A percentile compares a stretch with the other conserved stretches of the same genome.
phyloP scores from a whole-genome alignment of 2,888 invertebrate genomes.

The Dynastes grantii region DNA sequence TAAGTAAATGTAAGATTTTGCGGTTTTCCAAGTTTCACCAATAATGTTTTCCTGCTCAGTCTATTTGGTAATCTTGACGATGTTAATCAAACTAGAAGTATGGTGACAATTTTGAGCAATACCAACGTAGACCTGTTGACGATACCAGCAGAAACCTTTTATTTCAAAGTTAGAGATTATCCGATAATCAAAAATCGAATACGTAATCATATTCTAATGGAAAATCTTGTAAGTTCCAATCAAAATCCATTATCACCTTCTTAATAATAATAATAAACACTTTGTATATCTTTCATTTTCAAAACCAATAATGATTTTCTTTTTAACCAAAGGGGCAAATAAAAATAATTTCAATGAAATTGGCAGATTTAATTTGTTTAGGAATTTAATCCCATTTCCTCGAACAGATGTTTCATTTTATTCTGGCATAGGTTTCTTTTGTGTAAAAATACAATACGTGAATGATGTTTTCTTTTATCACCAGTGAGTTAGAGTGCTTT shows the following conservation, averaged over 20 bases:
- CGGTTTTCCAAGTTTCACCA: neutral
- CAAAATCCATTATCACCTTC: neutral
- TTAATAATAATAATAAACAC: too few relatives aligned
- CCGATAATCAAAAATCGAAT: conserved; percentile 50
- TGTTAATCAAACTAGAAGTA: conserved; percentile 40
- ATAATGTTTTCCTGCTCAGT: conserved; percentile 21
- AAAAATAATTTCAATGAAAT: too few relatives aligned
- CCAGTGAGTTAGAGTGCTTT: too few relatives aligned
- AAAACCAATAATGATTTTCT: too few relatives aligned
- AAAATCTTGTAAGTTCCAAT: conserved; percentile 52
- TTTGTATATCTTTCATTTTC: conserved; percentile 27
- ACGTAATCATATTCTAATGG: conserved; percentile 48
- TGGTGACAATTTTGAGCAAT: conserved; percentile 39
- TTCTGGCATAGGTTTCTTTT: too few relatives aligned
- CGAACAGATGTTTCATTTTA: too few relatives aligned
- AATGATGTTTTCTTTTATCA: too few relatives aligned
- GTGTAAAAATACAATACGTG: too few relatives aligned
- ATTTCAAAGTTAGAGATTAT: conserved; percentile 54
- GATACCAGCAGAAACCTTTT: conserved; percentile 33
- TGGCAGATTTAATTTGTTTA: too few relatives aligned
- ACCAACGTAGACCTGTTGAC: conserved; percentile 41
- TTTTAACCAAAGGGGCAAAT: too few relatives aligned
- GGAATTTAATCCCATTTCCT: too few relatives aligned
- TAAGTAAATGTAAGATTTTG: conserved; percentile 8
- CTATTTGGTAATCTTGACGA: conserved; percentile 48